These are phyloP conservation scores for Troglohyphantes excavatus DNA, from an alignment of 2,888 invertebrate genomes.

Conservation along the genomic window DNA sequence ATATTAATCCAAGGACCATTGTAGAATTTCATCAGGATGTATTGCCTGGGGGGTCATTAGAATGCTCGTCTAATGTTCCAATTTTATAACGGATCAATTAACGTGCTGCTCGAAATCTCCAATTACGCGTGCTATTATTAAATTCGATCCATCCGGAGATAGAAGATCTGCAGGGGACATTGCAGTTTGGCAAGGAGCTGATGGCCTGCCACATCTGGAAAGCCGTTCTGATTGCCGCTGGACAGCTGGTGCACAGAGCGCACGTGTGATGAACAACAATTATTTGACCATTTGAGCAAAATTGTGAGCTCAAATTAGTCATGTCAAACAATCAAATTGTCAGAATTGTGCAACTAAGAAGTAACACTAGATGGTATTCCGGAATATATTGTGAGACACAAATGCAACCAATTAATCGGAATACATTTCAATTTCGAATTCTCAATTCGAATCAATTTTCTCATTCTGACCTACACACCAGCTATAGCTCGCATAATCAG, in stretches of 20 bases:
- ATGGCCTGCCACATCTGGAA: background rate
- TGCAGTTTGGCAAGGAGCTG: background rate
- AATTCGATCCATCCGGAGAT: background rate
- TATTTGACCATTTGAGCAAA: background rate
- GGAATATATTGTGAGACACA: no score
- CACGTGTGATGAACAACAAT: background rate
- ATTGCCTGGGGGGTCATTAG: background rate
- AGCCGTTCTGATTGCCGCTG: background rate
- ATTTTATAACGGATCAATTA: slow-evolving; percentile 4
- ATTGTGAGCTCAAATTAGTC: background rate
- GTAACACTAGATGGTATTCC: no score
- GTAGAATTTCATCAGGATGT: no score
- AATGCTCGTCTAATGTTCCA: background rate
- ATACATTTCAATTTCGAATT: no score
- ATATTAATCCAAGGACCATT: no score
- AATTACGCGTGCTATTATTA: slow-evolving; percentile 11
- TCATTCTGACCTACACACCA: no score
- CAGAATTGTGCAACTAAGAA: no score
- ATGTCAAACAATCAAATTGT: no score
- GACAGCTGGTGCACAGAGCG: background rate
- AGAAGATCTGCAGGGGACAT: slow-evolving; percentile 3
- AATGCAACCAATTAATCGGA: no score
- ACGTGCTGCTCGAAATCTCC: slow-evolving; percentile 7
- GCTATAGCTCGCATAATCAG: no score
- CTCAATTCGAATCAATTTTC: no score